Evolutionary conservation across 2,888 invertebrate species (phyloP), one percentile per base, ranked within the genome.

Genomic region (Lycaena phlaeas): DNA sequence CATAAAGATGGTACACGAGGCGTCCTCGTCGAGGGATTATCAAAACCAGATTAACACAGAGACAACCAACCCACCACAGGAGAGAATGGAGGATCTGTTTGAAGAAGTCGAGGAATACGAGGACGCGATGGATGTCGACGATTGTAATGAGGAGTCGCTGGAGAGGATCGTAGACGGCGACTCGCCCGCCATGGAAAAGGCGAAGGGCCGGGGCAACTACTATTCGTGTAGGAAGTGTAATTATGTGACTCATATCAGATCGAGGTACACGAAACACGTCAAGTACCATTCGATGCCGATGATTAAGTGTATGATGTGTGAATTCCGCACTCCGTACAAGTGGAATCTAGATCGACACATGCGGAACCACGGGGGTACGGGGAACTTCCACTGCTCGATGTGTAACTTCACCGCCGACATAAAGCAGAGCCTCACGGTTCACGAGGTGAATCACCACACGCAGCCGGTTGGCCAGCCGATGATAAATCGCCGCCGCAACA

Each of bases 261-360:
- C 94, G 38, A 88, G 95, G 43, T 96, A 90, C 67, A 95, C 95
- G 44, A 96, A 96, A 68, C 96, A 96, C 68, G 94, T 96, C 38
- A 95, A 95, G 64, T 95, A 95, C 70, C 96, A 96, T 71, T 93
- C 94, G 43, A 95, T 94, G 93, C 96, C 93, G 56, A 95, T 94
- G 92, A 95, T 95, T 54, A 95, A 96, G 75, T 97, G 97, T 72
- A 92, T 92, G 43, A 90, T 94, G 69, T 97, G 97, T 75, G 95
- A 96, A 64, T 97, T 97, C 69, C 90, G 93, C 49, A 96, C 96
- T 11, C 95, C 96, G 14, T 94, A 94, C 85, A 92, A 91, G 71
- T 96, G 96, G 92, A 97, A 97, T 77, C 86, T 95, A 73, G 97
- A 97, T 68, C 88, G 97, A 4, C 97, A 97, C 69, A 93, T 94